Base-by-base conservation (phyloP, 2,888 invertebrate species). In the Ischnus inquisitorius region DNA sequence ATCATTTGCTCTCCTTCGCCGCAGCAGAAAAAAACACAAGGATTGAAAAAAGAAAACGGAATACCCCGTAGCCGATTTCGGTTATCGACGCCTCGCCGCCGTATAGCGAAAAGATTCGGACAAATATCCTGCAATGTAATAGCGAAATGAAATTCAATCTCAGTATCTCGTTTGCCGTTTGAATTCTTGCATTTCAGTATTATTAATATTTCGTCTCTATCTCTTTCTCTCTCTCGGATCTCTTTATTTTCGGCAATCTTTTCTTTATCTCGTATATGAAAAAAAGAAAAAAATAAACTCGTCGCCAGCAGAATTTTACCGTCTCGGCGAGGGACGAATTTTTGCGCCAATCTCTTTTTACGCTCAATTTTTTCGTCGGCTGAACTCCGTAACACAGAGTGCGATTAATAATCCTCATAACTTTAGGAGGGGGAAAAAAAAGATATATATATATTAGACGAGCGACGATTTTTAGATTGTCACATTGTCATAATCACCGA, bases 401-500 rank as follows among this genome's bases (percentile, higher is more conserved):
- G 71, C 25, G 48, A 72, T 67, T 22, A 34, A 74, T 62, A n/a
- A 75, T 57, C 43, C 22, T 75, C 64, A 28, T 64, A 64, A 48
- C 16, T 64, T 62, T 54, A 54, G 34, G 4, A 54, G 34, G 4
- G 41, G 34, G 5, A 34, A 51, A 76, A 78, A 83, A 67, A 54
- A 16, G 54, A 68, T 79, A 14, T 78, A n/a, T n/a, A n/a, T n/a
- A n/a, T n/a, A n/a, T n/a, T n/a, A 84, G 76, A 43, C 25, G 41
- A 79, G 77, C 43, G 71, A 83, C 48, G 71, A 76, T 80, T 85
- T 81, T 79, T 86, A 83, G 82, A 80, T 84, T 75, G 72, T 16
- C 75, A 79, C 65, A 74, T 67, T 57, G 65, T 72, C n/a, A n/a
- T n/a, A n/a, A 80, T 71, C 51, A 72, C 39, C 71, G 77, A 79